These are phyloP conservation scores for Lophura swinhoii DNA, from an alignment of 2,797 vertebrate genomes.

Conservation along the genomic window DNA sequence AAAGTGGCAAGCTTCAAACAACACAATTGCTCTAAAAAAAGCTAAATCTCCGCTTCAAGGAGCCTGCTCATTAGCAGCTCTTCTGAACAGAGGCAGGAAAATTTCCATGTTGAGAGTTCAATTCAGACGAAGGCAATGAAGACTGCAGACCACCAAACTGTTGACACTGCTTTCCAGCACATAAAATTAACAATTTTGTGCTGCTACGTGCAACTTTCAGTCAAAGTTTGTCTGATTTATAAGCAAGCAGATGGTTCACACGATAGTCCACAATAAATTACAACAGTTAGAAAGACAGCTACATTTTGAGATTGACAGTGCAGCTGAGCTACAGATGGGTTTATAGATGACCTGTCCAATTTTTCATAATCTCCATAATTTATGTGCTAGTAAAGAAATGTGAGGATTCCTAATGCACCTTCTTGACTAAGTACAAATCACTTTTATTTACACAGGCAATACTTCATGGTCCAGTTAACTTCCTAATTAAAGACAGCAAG, in stretches of 20 bases:
- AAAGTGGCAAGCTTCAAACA: constrained; percentile 3
- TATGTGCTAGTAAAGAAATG: constrained; percentile 77
- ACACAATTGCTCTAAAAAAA: background rate
- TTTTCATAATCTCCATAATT: constrained; percentile 81
- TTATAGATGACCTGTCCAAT: constrained; percentile 77
- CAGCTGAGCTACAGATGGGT: constrained; percentile 75
- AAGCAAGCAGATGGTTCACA: constrained; percentile 74
- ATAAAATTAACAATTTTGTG: constrained; percentile 63
- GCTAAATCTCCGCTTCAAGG: background rate
- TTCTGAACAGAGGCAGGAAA: constrained; percentile 36
- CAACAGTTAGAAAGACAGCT: constrained; percentile 73
- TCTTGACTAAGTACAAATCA: constrained; percentile 79
- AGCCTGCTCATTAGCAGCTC: background rate
- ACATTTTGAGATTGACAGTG: constrained; percentile 68
- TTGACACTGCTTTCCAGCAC: constrained; percentile 47
- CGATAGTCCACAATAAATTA: constrained; percentile 71
- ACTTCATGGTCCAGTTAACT: constrained; percentile 88
- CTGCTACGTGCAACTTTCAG: constrained; percentile 44
- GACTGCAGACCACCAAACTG: constrained; percentile 43
- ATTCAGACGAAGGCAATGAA: constrained; percentile 29
- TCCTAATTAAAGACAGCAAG: constrained; percentile 90
- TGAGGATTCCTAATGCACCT: constrained; percentile 76
- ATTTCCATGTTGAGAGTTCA: constrained; percentile 21
- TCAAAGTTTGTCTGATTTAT: constrained; percentile 67
- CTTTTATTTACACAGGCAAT: constrained; percentile 83